Conservation (phyloP, 2,797 vertebrate genomes). For the Phrynocephalus forsythii region DNA sequence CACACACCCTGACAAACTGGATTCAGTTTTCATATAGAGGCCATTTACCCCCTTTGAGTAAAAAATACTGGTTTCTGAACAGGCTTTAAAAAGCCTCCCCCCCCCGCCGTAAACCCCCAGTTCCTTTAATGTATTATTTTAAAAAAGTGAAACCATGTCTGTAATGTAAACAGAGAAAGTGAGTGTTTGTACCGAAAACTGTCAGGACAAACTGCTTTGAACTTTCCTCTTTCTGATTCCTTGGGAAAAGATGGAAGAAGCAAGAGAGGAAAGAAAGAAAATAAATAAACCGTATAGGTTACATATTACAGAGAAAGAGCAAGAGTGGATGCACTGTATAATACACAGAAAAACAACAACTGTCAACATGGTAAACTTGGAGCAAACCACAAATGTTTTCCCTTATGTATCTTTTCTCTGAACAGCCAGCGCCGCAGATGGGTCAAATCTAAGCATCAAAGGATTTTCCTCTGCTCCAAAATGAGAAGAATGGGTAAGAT, state of each 20-base stretch:
- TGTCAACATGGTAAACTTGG: neutral
- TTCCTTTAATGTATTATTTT: neutral
- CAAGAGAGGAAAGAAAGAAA: neutral
- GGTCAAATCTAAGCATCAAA: neutral
- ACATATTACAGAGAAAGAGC: too few species aligned
- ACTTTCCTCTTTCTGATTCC: conserved; percentile 49
- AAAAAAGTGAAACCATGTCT: conserved; percentile 41
- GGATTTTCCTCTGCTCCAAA: neutral
- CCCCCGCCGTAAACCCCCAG: neutral
- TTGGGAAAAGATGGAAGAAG: conserved; percentile 32
- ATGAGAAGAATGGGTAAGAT: neutral
- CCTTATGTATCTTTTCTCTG: neutral
- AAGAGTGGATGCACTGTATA: too few species aligned
- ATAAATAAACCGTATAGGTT: conserved; percentile 11
- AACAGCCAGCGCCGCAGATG: neutral
- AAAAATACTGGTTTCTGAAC: neutral
- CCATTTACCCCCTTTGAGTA: neutral
- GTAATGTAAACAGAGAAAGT: conserved; percentile 61
- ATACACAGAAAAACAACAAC: neutral
- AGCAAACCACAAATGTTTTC: neutral
- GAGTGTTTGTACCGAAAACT: conserved; percentile 55
- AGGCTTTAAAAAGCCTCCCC: neutral
- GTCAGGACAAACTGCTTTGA: conserved; percentile 57
- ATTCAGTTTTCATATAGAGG: neutral
- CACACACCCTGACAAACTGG: neutral